Percentiles rank a stretch among this genome's conserved stretches.
Conservation (phyloP, 2,888 invertebrate genomes). For the Drosophila greeni region DNA sequence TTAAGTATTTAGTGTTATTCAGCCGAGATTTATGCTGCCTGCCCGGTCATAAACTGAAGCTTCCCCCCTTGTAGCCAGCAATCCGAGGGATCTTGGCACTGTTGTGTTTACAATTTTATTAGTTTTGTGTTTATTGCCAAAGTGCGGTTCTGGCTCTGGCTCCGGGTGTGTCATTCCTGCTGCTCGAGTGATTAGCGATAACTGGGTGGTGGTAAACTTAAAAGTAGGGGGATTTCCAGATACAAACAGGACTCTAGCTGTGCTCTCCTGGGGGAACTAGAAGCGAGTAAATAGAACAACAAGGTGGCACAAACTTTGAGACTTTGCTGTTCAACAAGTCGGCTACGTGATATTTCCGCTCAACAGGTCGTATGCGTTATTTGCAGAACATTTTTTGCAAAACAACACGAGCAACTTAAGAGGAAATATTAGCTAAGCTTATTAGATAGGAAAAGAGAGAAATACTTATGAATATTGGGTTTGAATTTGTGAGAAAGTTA, state of each 20-base stretch:
- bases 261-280: not conserved
- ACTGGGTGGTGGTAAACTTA: conserved; percentile 11
- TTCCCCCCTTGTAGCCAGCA: conserved; percentile 14
- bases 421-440: not conserved
- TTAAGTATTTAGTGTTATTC: conserved; percentile 73
- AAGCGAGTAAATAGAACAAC: not conserved
- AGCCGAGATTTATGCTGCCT: conserved; percentile 63
- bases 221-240: conserved; percentile 1
- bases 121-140: conserved; percentile 67
- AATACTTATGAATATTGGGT: too few relatives aligned
- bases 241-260: conserved; percentile 2
- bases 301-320: not conserved
- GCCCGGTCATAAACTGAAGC: conserved; percentile 57
- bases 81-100: conserved; percentile 26
- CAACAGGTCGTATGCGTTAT: conserved; percentile 5
- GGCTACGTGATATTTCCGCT: conserved; percentile 25
- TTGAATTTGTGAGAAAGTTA: too few relatives aligned
- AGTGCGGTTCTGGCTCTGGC: conserved; percentile 50
- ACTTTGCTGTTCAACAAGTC: conserved; percentile 11
- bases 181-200: conserved; percentile 32
- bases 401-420: not conserved
- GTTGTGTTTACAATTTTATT: conserved; percentile 68
- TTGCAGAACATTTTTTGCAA: not conserved
- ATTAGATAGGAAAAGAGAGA: not conserved
- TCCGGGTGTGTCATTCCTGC: conserved; percentile 26